Conservation (phyloP, 30 jellyfish, hydroid and myxozoan genomes). For the Turritopsis dohrnii region DNA sequence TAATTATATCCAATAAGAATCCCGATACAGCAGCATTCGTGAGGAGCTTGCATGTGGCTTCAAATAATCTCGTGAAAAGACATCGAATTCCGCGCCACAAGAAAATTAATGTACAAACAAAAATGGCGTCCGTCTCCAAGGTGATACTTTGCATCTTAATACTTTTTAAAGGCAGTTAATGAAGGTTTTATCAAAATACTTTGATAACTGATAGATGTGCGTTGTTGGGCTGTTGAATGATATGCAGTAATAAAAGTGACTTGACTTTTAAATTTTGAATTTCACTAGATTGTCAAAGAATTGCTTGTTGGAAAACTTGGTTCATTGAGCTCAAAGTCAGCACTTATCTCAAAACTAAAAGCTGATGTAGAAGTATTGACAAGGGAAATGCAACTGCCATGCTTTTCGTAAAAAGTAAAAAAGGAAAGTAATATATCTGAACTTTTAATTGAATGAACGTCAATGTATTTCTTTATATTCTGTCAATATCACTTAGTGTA, state of each 20-base stretch:
- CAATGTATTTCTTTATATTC: no score
- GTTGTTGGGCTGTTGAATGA: no score
- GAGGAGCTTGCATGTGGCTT: conserved; percentile 2
- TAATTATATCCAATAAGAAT: conserved; percentile 12
- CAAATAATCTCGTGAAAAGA: conserved; percentile 16
- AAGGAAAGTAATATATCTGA: no score
- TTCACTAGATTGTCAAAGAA: conserved; percentile 16
- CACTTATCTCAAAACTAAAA: not conserved
- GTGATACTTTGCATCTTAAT: no score
- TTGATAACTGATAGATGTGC: no score
- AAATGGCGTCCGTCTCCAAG: conserved; percentile 17
- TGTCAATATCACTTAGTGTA: no score
- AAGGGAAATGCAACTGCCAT: not conserved
- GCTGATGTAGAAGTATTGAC: not conserved
- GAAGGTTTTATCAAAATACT: no score
- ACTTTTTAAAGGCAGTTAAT: no score
- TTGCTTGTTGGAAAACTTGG: conserved; percentile 3
- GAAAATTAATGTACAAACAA: not conserved
- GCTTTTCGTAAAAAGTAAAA: not conserved
- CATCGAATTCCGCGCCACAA: conserved; percentile 16
- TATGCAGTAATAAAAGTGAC: no score
- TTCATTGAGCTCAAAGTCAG: conserved; percentile 3
- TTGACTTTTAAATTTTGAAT: no score
- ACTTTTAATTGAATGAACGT: no score
- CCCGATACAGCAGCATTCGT: conserved; percentile 11